Evolutionary conservation across 2,113 vertebrate species (phyloP).

Genomic region (Peromyscus leucopus): DNA sequence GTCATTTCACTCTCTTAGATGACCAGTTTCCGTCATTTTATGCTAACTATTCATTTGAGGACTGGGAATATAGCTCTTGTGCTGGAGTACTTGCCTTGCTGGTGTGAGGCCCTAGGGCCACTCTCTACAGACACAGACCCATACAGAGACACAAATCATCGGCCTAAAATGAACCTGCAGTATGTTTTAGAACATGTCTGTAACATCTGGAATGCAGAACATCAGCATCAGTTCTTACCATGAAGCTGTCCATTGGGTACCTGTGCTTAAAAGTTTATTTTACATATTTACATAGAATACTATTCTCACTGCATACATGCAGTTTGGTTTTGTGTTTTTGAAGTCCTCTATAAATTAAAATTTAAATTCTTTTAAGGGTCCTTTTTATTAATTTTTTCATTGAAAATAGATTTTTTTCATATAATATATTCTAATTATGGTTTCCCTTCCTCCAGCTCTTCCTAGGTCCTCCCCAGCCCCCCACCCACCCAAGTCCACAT

Average conservation of each 20-base stretch:
- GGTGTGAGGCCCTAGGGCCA: background rate
- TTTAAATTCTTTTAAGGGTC: conserved; percentile 14
- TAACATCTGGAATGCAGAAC: conserved; percentile 18
- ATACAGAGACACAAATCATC: background rate
- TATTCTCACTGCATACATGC: background rate
- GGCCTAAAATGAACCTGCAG: conserved; percentile 4
- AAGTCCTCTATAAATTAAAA: conserved; percentile 44
- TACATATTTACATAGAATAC: background rate
- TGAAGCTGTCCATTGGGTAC: background rate
- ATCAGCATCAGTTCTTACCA: background rate
- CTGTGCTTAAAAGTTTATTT: background rate
- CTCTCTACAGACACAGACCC: background rate
- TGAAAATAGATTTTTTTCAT: background rate
- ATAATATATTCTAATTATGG: background rate
- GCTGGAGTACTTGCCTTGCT: background rate
- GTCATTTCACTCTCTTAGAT: background rate
- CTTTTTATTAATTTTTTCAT: background rate
- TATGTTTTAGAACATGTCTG: background rate
- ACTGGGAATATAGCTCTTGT: background rate
- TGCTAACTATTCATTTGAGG: conserved; percentile 9
- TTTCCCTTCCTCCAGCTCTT: background rate
- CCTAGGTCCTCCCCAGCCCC: background rate
- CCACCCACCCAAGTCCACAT: background rate
- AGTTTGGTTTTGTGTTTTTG: conserved; percentile 40
- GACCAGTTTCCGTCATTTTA: background rate